These are phyloP conservation scores for Channa argus DNA, from an alignment of 2,113 vertebrate genomes.

Conservation along the genomic window DNA sequence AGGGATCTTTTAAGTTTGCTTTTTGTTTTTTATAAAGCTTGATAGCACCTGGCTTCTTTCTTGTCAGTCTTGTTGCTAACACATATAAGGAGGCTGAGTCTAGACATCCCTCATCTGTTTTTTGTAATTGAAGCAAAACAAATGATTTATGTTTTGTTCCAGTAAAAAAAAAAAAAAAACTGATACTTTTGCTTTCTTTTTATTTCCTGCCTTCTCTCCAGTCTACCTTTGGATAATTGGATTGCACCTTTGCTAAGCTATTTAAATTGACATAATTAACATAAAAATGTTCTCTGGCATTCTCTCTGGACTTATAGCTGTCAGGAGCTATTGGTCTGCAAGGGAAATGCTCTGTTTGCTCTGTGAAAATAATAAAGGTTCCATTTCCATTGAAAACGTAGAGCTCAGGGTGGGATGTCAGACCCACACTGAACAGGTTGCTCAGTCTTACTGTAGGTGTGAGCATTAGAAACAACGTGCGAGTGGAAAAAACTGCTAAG, in stretches of 20 bases:
- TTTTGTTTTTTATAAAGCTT: background rate
- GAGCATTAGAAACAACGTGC: background rate
- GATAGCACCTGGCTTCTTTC: background rate
- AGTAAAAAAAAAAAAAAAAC: too few relatives aligned
- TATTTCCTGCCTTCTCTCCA: slow-evolving; percentile 30
- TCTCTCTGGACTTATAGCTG: slow-evolving; percentile 62
- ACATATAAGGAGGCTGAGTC: background rate
- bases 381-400: slow-evolving; percentile 34
- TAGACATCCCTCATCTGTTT: background rate
- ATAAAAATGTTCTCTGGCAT: slow-evolving; percentile 67
- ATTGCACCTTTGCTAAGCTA: slow-evolving; percentile 77
- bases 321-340: slow-evolving; percentile 55
- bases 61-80: background rate
- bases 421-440: background rate
- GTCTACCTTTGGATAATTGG: slow-evolving; percentile 72
- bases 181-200: too few relatives aligned
- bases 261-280: slow-evolving; percentile 82
- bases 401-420: background rate
- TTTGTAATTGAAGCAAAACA: background rate
- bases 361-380: slow-evolving; percentile 32
- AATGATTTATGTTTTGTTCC: too few relatives aligned
- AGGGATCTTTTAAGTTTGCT: background rate
- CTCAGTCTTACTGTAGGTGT: slow-evolving; percentile 5
- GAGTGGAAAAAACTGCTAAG: slow-evolving; percentile 3
- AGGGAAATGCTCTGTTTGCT: slow-evolving; percentile 39